These are phyloP conservation scores for Tenthredo amoena DNA, from an alignment of 2,888 invertebrate species.

Conservation along the genomic window DNA sequence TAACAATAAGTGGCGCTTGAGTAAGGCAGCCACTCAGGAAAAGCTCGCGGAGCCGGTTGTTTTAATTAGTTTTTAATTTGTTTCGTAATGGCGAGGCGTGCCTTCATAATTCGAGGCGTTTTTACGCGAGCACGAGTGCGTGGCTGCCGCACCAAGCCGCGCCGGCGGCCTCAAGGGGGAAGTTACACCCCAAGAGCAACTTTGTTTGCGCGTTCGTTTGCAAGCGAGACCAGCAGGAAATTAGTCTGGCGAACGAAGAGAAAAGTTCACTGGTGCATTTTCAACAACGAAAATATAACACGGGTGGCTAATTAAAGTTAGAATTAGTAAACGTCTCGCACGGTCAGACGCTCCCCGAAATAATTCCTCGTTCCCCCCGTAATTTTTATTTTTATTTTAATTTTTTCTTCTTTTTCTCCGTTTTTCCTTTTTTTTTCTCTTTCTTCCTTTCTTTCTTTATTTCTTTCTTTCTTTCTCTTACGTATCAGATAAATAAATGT, in stretches of 20 bases:
- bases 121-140: slow-evolving; percentile 63
- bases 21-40: slow-evolving; percentile 48
- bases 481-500: not conserved
- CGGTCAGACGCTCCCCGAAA: slow-evolving; percentile 10
- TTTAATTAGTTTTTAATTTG: slow-evolving; percentile 76
- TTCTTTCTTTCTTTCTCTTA: not conserved
- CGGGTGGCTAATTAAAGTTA: slow-evolving; percentile 38
- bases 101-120: slow-evolving; percentile 70
- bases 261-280: slow-evolving; percentile 45
- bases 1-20: slow-evolving; percentile 49
- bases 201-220: slow-evolving; percentile 60
- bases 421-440: no score
- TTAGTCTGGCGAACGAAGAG: slow-evolving; percentile 66
- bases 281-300: slow-evolving; percentile 42
- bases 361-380: not conserved
- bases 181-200: slow-evolving; percentile 60
- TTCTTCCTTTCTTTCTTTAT: not conserved
- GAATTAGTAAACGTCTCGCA: slow-evolving; percentile 42
- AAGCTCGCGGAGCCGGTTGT: slow-evolving; percentile 62
- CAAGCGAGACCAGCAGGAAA: slow-evolving; percentile 63
- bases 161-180: slow-evolving; percentile 32
- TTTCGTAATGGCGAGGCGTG: slow-evolving; percentile 69
- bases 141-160: not conserved
- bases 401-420: not conserved
- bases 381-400: not conserved